These are phyloP conservation scores for Struthidea cinerea DNA, from an alignment of 2,113 vertebrate species.

Conservation along the genomic window DNA sequence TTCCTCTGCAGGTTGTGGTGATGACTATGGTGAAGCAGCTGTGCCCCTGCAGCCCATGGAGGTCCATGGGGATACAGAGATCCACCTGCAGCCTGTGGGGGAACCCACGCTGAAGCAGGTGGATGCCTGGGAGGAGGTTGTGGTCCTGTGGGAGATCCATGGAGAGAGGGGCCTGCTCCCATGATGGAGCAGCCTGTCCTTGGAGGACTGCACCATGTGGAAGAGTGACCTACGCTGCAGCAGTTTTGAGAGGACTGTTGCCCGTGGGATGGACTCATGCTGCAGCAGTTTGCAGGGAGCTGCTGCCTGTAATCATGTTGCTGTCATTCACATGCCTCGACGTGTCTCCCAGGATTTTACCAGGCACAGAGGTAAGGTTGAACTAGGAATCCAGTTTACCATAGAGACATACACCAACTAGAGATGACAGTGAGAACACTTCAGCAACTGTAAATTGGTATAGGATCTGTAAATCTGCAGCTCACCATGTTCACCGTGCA, in stretches of 20 bases:
- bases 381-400: neutral
- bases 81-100: accelerated
- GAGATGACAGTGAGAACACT: neutral
- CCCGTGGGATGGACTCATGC: accelerated
- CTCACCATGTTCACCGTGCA: neutral
- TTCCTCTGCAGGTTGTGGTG: too few species aligned
- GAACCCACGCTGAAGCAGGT: accelerated
- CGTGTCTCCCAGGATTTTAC: neutral
- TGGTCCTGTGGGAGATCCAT: neutral
- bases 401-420: neutral
- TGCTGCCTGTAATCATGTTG: accelerated
- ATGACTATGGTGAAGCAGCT: neutral
- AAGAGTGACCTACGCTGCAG: accelerated
- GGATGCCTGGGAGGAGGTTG: neutral
- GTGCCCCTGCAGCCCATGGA: neutral
- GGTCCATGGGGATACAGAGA: neutral
- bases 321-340: neutral
- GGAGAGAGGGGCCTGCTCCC: neutral
- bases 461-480: neutral
- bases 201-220: neutral
- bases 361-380: neutral
- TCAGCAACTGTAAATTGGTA: neutral
- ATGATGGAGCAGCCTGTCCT: neutral
- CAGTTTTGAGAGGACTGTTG: neutral
- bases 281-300: accelerated